Evolutionary conservation across 1,140 invertebrate genomes (phyloP).

Genomic region (Saxidomus purpurata): DNA sequence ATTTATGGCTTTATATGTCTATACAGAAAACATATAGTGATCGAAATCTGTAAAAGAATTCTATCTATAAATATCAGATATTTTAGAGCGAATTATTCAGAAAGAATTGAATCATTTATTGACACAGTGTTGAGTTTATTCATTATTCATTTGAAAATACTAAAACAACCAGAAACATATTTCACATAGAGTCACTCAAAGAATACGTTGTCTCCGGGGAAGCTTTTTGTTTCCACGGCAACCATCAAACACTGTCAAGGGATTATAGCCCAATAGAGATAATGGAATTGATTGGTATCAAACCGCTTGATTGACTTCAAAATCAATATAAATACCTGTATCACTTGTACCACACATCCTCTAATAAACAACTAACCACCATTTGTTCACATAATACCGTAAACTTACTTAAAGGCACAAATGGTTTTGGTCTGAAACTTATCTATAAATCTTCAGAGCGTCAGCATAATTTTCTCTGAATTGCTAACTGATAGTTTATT

Average conservation of each 20-base stretch:
- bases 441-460: too few relatives aligned
- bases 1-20: too few relatives aligned
- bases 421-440: too few relatives aligned
- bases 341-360: conserved; percentile 10
- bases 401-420: too few relatives aligned
- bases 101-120: background rate
- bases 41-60: background rate
- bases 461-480: too few relatives aligned
- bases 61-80: background rate
- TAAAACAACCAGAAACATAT: background rate
- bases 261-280: conserved; percentile 39
- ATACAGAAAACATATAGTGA: background rate
- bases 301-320: conserved; percentile 41
- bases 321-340: conserved; percentile 54
- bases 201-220: conserved; percentile 11
- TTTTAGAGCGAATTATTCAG: background rate
- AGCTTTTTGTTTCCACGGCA: conserved; percentile 45
- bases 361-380: conserved; percentile 14
- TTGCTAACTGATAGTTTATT: too few relatives aligned
- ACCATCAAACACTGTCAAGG: conserved; percentile 41
- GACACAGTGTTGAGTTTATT: background rate
- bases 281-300: conserved; percentile 36
- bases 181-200: conserved; percentile 11
- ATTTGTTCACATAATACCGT: too few relatives aligned
- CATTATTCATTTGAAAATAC: conserved; percentile 15